These are phyloP conservation scores for Sylvietta virens DNA, from an alignment of 2,113 vertebrate species.

Conservation along the genomic window DNA sequence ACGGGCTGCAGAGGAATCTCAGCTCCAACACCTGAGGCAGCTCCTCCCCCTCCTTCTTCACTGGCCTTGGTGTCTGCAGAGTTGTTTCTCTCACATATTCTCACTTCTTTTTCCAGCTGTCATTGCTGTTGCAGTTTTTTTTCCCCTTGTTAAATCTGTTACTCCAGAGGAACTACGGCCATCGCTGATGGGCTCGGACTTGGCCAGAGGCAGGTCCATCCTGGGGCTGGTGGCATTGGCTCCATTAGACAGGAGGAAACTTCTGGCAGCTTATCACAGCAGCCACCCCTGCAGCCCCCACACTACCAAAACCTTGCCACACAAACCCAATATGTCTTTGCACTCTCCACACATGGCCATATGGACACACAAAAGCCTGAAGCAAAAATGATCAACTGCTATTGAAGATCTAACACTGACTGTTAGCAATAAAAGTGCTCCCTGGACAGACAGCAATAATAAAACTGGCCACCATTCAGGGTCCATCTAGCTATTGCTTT, in stretches of 20 bases:
- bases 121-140: background rate
- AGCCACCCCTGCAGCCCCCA: background rate
- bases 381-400: conserved; percentile 51
- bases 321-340: background rate
- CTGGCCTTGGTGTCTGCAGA: background rate
- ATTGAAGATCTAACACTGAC: conserved; percentile 56
- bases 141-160: background rate
- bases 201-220: background rate
- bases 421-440: conserved; percentile 54
- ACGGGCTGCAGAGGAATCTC: background rate
- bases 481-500: conserved; percentile 36
- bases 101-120: background rate
- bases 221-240: background rate
- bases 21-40: background rate
- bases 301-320: background rate
- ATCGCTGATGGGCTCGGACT: accelerated
- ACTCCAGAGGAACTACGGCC: background rate
- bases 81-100: background rate
- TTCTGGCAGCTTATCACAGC: background rate
- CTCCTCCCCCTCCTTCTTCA: background rate
- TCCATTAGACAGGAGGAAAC: background rate
- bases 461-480: conserved; percentile 25
- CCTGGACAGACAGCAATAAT: conserved; percentile 36
- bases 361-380: conserved; percentile 51
- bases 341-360: conserved; percentile 6